A percentile compares a stretch with the other conserved stretches of the same genome.
Evolutionary conservation across 2,797 vertebrate species (phyloP).

Genomic region (Amblyraja radiata): DNA sequence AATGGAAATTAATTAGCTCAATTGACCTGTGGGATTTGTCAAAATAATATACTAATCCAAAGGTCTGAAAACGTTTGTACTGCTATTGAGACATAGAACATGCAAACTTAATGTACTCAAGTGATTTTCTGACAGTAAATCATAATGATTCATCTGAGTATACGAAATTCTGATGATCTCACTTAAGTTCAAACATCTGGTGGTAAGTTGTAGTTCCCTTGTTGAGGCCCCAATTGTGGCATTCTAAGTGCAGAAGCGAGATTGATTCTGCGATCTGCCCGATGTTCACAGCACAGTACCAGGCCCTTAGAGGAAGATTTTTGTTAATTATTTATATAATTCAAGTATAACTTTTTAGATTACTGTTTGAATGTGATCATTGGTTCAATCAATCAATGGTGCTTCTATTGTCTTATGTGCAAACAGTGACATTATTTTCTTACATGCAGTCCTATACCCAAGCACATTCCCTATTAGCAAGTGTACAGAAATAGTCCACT

Average conservation of each 20-base stretch:
- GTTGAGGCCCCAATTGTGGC: not conserved
- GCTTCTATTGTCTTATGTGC: too few species aligned
- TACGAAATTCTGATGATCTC: not conserved
- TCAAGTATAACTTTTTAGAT: not conserved
- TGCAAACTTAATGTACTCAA: not conserved
- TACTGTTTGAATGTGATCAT: not conserved
- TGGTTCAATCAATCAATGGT: too few species aligned
- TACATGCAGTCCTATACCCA: too few species aligned
- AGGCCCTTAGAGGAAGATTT: not conserved
- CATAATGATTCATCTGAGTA: not conserved
- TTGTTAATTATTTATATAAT: not conserved
- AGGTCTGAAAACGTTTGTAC: not conserved
- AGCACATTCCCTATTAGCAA: too few species aligned
- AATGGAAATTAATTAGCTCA: not conserved
- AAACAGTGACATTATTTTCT: too few species aligned
- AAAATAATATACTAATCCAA: not conserved
- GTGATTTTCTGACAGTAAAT: not conserved
- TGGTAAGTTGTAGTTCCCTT: not conserved
- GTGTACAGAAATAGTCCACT: too few species aligned
- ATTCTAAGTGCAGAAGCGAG: not conserved
- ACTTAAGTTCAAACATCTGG: not conserved
- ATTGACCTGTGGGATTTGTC: not conserved
- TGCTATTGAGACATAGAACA: not conserved
- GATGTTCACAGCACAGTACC: not conserved
- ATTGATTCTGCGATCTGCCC: not conserved